These are phyloP conservation scores for Sigmodon hispidus DNA, from an alignment of 2,113 vertebrate genomes.

Conservation along the genomic window DNA sequence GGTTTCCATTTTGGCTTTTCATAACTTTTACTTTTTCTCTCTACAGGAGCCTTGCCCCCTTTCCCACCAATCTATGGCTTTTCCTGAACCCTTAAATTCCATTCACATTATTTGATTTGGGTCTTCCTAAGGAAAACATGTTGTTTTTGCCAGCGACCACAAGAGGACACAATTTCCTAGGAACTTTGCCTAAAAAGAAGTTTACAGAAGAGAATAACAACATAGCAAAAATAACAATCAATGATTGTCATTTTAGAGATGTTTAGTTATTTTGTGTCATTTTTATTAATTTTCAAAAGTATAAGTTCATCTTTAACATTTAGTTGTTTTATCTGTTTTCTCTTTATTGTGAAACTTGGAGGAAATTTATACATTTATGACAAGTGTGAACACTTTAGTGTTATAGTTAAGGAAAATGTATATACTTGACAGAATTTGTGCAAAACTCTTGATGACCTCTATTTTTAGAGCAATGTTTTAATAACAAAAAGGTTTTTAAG, in stretches of 20 bases:
- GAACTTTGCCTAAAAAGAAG: slow-evolving; percentile 69
- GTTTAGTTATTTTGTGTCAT: not conserved
- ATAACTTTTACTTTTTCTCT: not conserved
- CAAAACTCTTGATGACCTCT: not conserved
- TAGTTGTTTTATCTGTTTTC: not conserved
- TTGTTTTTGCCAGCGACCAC: slow-evolving; percentile 86
- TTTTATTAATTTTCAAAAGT: slow-evolving; percentile 48
- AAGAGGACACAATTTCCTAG: slow-evolving; percentile 90
- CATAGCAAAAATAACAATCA: slow-evolving; percentile 40
- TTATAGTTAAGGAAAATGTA: slow-evolving; percentile 4
- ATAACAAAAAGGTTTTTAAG: not conserved
- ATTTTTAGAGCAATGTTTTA: slow-evolving; percentile 43
- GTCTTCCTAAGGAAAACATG: slow-evolving; percentile 60
- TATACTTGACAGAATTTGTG: slow-evolving; percentile 27
- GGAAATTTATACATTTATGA: not conserved
- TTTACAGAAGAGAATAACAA: not conserved
- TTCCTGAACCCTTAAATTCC: slow-evolving; percentile 52
- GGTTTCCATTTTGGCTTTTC: not conserved
- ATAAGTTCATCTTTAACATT: slow-evolving; percentile 29
- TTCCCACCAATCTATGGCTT: slow-evolving; percentile 1
- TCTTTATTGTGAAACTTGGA: slow-evolving; percentile 26
- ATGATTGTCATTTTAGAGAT: slow-evolving; percentile 11
- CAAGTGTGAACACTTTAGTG: slow-evolving; percentile 23
- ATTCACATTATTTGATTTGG: slow-evolving; percentile 56
- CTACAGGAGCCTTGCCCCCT: not conserved